Percentiles rank a stretch among this genome's conserved stretches.
Conservation (phyloP, 2,888 invertebrate genomes). For the Heliconius ismenius region DNA sequence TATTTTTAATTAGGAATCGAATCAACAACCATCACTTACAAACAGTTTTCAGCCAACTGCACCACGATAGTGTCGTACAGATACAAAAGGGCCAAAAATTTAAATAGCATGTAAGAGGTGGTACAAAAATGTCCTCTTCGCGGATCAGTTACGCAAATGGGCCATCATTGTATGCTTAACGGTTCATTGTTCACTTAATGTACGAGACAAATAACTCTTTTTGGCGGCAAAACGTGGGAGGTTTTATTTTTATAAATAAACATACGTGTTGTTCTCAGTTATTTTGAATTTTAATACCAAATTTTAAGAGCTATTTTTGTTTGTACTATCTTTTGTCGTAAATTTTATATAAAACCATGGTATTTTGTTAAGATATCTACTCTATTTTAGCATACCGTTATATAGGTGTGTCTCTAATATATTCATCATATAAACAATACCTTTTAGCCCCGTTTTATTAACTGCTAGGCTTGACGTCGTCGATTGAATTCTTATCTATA, state of each 20-base stretch:
- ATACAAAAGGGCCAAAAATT: background rate
- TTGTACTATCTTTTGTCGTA: constrained; percentile 49
- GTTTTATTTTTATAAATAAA: constrained; percentile 56
- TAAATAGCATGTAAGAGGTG: constrained; percentile 9
- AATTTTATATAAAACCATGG: constrained; percentile 59
- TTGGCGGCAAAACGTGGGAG: constrained; percentile 65
- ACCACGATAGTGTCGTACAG: background rate
- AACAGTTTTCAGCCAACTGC: background rate
- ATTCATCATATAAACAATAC: background rate
- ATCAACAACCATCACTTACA: background rate
- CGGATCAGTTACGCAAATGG: constrained; percentile 49
- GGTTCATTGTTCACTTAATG: constrained; percentile 71
- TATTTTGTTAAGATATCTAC: constrained; percentile 66
- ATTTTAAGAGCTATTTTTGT: constrained; percentile 44
- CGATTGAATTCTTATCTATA: background rate
- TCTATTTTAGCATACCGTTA: constrained; percentile 62
- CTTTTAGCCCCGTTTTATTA: background rate
- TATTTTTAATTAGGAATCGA: background rate
- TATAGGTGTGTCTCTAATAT: constrained; percentile 20
- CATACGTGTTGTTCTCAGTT: constrained; percentile 30
- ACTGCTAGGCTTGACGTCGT: background rate
- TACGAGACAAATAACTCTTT: constrained; percentile 71
- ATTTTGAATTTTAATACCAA: constrained; percentile 40
- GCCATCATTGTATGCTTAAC: constrained; percentile 66
- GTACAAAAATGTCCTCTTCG: constrained; percentile 34